These are phyloP conservation scores for Etheostoma spectabile DNA, from an alignment of 2,113 vertebrate genomes.

Conservation along the genomic window DNA sequence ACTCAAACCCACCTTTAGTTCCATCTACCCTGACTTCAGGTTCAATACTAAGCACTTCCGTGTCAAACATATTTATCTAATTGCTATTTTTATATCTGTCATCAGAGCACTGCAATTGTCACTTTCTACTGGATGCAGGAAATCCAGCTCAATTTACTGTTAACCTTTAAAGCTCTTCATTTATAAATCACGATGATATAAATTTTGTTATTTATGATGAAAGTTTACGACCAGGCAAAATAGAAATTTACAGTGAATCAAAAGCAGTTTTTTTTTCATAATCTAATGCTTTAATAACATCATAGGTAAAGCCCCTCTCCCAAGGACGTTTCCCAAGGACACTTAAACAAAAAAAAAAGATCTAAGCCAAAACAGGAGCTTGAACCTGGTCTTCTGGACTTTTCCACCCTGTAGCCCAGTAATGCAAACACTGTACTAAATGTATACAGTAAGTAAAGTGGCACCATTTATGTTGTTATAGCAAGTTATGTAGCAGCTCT, in stretches of 20 bases:
- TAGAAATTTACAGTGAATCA: background rate
- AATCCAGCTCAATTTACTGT: background rate
- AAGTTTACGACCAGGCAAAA: background rate
- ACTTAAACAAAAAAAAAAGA: background rate
- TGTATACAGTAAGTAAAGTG: conserved; percentile 6
- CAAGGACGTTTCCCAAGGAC: background rate
- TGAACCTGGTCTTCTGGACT: background rate
- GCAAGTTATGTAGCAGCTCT: conserved; percentile 48
- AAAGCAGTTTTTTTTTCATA: background rate
- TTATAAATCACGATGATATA: background rate
- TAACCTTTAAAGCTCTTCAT: background rate
- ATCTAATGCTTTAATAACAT: background rate
- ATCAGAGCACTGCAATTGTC: background rate
- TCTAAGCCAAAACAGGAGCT: background rate
- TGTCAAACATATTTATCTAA: background rate
- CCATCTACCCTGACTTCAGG: background rate
- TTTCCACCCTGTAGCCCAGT: background rate
- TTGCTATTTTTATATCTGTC: background rate
- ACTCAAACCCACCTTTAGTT: background rate
- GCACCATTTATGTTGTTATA: background rate
- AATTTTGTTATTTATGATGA: background rate
- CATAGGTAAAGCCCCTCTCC: fast-evolving
- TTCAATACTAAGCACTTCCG: background rate
- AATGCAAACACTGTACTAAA: background rate
- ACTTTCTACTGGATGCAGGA: background rate